phyloP scores from a whole-genome alignment of 2,113 vertebrate species.

The Hypocryptadius cinnamomeus region DNA sequence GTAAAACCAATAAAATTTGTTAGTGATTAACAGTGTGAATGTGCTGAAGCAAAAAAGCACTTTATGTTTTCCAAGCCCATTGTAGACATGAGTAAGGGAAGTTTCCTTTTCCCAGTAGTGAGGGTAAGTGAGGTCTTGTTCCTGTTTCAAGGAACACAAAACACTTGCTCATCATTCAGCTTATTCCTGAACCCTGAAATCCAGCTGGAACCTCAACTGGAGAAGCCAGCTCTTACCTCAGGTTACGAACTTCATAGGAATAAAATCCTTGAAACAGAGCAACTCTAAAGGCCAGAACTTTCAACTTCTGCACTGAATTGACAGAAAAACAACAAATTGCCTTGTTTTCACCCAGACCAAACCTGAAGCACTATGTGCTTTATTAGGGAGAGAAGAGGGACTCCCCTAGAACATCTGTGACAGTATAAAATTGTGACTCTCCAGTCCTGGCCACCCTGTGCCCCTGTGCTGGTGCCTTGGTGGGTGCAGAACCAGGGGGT shows the following conservation, averaged over 20 bases:
- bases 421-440: background rate
- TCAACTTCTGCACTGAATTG: background rate
- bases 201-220: background rate
- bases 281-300: background rate
- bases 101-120: background rate
- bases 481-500: background rate
- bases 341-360: background rate
- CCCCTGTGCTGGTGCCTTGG: background rate
- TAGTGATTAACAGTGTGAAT: constrained; percentile 15
- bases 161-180: background rate
- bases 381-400: background rate
- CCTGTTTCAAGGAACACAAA: background rate
- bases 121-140: background rate
- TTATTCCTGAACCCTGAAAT: background rate
- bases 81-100: background rate
- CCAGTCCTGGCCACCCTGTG: background rate
- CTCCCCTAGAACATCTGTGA: background rate
- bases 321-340: background rate
- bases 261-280: background rate
- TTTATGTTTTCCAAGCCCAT: background rate
- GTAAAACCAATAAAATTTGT: background rate
- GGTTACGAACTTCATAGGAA: background rate
- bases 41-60: background rate
- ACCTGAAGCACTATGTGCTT: background rate
- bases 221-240: background rate